Conservation (phyloP, 2,888 invertebrate genomes). For the Euphydryas editha region DNA sequence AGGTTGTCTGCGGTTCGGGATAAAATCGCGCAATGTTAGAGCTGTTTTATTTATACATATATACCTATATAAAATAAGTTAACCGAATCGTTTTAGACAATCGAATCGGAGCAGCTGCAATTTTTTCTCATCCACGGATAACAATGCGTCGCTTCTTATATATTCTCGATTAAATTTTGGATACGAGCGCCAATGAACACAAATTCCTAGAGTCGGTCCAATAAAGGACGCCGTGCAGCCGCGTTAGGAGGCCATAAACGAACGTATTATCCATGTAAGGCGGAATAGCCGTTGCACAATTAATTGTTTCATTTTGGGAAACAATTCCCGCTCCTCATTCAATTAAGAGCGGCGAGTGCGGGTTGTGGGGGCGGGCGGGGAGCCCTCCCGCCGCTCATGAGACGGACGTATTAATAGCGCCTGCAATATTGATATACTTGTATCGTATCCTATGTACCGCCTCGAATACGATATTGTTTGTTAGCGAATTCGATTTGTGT, state of each 20-base stretch:
- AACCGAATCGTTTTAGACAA: slow-evolving; percentile 48
- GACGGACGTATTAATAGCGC: slow-evolving; percentile 84
- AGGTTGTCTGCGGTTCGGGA: slow-evolving; percentile 44
- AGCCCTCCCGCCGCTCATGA: slow-evolving; percentile 73
- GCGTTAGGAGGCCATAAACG: slow-evolving; percentile 84
- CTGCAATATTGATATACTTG: slow-evolving; percentile 84
- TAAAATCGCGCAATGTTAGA: slow-evolving; percentile 52
- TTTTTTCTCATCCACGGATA: slow-evolving; percentile 62
- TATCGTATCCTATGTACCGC: slow-evolving; percentile 78
- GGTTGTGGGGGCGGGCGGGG: slow-evolving; percentile 53
- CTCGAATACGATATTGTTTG: slow-evolving; percentile 83
- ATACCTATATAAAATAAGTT: slow-evolving; percentile 47
- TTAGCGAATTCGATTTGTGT: slow-evolving; percentile 83
- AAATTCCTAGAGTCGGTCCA: slow-evolving; percentile 82
- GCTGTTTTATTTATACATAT: slow-evolving; percentile 59
- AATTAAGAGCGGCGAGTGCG: slow-evolving; percentile 83
- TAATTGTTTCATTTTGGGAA: slow-evolving; percentile 85
- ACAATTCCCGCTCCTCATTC: slow-evolving; percentile 84
- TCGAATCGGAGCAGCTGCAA: slow-evolving; percentile 72
- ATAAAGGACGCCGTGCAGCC: slow-evolving; percentile 82
- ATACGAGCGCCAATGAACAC: slow-evolving; percentile 82
- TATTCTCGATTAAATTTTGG: slow-evolving; percentile 82
- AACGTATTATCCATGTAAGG: slow-evolving; percentile 84
- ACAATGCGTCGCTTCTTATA: slow-evolving; percentile 77
- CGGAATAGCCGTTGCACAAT: slow-evolving; percentile 84